Evolutionary conservation across 2,113 vertebrate genomes (phyloP), one percentile per base, ranked within the genome.

Genomic region (Cheirogaleus medius): DNA sequence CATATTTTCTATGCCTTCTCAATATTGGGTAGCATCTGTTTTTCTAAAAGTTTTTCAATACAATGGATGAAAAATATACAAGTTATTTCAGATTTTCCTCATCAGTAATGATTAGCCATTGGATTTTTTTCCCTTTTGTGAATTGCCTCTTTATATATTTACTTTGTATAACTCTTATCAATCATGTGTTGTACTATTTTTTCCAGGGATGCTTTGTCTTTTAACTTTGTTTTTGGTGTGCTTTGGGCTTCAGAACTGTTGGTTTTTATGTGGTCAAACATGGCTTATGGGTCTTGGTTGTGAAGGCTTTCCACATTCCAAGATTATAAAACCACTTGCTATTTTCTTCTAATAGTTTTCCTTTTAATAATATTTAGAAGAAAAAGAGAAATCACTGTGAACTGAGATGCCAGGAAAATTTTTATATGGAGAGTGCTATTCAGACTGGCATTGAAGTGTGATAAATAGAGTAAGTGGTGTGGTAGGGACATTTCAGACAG

Each of bases 11-110:
- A 0, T 64, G 49, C 9, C 56, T 18, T 69, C 27, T 90, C 39
- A 52, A 58, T 23, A n/a, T 2, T 83, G 74, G 9, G 7, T 95
- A 21, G 69, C 58, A 44, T 54, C 84, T 73, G 21, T 76, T 42
- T 90, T 73, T 84, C 63, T 39, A 54, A 86, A 94, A 74, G 68
- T 29, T 90, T 96, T 86, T 95, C 18, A 49, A 0, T 93, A 71
- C 15, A 60, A 49, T 87, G 34, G 10, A 58, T 52, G 25, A 87
- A 80, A 64, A 83, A n/a, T 68, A 20, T 54, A 17, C 34, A 60
- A 78, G 34, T 92, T 94, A 95, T 32, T 95, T 83, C 17, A 21
- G 17, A 47, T 83, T 91, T 93, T 96, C 52, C 66, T 96, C 34
- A 49, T 85, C 7, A 58, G 49, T 82, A 94, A 20, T 81, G 42